A percentile compares a stretch with the other conserved stretches of the same genome.
Conservation (phyloP, 2,888 invertebrate genomes). For the Drosophila nigricruria region DNA sequence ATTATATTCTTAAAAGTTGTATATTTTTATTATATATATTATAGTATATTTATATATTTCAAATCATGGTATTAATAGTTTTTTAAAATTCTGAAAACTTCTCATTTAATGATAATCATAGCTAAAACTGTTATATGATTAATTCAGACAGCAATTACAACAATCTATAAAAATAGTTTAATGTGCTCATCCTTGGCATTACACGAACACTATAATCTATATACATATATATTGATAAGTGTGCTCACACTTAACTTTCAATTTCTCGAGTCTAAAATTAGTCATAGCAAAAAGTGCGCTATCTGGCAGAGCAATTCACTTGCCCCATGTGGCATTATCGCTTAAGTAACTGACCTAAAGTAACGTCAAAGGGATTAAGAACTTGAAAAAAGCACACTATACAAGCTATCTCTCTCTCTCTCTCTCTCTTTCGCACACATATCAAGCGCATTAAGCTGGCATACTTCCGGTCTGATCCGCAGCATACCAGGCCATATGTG, state of each 20-base stretch:
- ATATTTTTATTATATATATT: too few species aligned
- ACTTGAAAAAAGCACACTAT: constrained; percentile 14
- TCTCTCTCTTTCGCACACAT: constrained; percentile 5
- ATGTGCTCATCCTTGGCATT: constrained; percentile 7
- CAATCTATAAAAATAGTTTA: constrained; percentile 1
- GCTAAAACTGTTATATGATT: not conserved
- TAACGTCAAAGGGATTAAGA: constrained; percentile 65
- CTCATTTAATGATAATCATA: not conserved
- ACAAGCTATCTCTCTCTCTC: not conserved
- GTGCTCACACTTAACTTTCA: not conserved
- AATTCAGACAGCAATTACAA: not conserved
- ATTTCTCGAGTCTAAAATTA: constrained; percentile 3
- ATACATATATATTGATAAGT: not conserved
- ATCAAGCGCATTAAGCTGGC: constrained; percentile 33
- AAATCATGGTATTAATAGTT: not conserved
- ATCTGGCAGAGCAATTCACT: not conserved
- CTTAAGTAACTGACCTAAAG: constrained; percentile 73
- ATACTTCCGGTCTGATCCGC: constrained; percentile 52
- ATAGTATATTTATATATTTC: not conserved
- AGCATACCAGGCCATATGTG: constrained; percentile 35
- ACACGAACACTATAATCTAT: not conserved
- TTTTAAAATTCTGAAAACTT: too few species aligned
- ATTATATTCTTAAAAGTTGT: too few species aligned
- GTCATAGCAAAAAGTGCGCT: not conserved
- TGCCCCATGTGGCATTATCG: constrained; percentile 28